Evolutionary conservation across 2,113 vertebrate genomes (phyloP), one percentile per base, ranked within the genome.

Genomic region (Procavia capensis): DNA sequence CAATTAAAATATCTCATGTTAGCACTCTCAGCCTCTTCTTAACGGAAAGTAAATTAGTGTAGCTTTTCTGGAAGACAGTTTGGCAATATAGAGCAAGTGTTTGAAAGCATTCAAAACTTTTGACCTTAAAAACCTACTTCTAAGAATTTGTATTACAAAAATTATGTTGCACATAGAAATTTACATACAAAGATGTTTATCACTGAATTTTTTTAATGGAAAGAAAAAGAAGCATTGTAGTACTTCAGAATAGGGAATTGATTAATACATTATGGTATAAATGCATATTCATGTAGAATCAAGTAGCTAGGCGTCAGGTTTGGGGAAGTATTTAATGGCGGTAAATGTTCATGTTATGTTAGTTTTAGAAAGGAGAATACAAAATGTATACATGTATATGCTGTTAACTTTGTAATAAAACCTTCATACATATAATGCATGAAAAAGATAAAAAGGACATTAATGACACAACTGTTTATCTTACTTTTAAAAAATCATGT

Each of bases 101-200:
- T 95, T 89, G 41, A 90, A 87, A 84, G 41, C 22, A 14, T 24
- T 87, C 14, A 95, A 70, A 90, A 81, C 39, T 25, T 85, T 93
- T 95, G 43, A 45, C 57, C 34, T 6, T 75, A 70, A 66, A 90
- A 93, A 47, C 54, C 20, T 59, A 36, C 43, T 76, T 82, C 29
- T 88, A 88, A 92, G 17, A 74, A 82, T 45, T 92, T 96, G 25
- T 85, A 36, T 92, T 95, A 81, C 84, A 50, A 94, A 72, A 96
- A 78, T 47, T 84, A 4, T 36, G 34, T 86, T 88, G 11, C 39
- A 75, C 50, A 45, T 2, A 93, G n/a, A 96, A 24, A 6, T 68
- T 59, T 63, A 96, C 78, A 34, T 70, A 20, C 29, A 94, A 34
- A 36, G 17, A 54, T 93, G 4, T 82, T 93, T 90, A 24, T 61